phyloP scores from a whole-genome alignment of 2,797 vertebrate genomes.

The Halcyon chelicuti region DNA sequence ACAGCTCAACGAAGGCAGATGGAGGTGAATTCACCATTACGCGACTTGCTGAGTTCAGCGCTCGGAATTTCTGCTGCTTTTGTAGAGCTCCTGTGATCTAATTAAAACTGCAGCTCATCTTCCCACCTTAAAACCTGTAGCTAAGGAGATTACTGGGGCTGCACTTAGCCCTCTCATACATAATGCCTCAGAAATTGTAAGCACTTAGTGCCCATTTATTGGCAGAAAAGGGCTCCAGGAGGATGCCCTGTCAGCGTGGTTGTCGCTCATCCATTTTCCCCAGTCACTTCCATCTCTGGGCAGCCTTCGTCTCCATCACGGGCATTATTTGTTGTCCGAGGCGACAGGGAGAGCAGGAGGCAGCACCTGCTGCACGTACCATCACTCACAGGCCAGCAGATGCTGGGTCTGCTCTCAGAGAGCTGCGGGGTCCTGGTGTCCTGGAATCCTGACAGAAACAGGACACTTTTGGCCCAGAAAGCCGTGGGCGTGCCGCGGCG shows the following conservation, averaged over 20 bases:
- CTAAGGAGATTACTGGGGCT: not conserved
- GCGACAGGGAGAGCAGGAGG: rapidly evolving
- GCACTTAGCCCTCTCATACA: not conserved
- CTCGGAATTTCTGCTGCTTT: not conserved
- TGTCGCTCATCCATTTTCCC: rapidly evolving
- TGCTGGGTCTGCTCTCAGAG: not conserved
- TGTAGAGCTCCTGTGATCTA: not conserved
- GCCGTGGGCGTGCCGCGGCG: rapidly evolving
- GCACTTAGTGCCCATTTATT: rapidly evolving
- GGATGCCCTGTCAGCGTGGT: rapidly evolving
- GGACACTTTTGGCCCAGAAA: not conserved
- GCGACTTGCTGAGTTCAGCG: not conserved
- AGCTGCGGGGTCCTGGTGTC: not conserved
- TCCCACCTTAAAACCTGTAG: not conserved
- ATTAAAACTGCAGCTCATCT: not conserved
- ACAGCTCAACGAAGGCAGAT: not conserved
- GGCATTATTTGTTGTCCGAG: not conserved
- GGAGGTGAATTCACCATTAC: not conserved
- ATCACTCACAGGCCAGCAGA: rapidly evolving
- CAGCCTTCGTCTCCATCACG: rapidly evolving
- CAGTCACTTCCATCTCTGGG: rapidly evolving
- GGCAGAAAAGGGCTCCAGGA: not conserved
- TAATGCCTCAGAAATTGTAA: not conserved
- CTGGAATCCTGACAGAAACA: not conserved
- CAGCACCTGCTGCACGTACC: rapidly evolving